These are phyloP conservation scores for Rhaphigaster nebulosa DNA, from an alignment of 2,888 invertebrate species.

Conservation along the genomic window DNA sequence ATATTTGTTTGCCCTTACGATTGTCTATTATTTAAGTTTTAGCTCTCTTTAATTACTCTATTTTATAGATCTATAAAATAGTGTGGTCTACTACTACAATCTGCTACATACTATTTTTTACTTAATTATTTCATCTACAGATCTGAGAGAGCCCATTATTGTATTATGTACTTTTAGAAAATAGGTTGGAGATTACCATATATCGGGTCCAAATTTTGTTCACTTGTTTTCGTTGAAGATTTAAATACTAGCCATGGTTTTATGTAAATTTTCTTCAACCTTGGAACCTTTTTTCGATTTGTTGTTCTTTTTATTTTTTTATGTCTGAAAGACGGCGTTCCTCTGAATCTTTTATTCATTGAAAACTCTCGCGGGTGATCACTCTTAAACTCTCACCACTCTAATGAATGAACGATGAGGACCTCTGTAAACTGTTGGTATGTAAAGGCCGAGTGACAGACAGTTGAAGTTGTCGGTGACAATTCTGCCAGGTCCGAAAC, in stretches of 20 bases:
- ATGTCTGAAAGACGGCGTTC: not conserved
- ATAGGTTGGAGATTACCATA: too few species aligned
- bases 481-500: not conserved
- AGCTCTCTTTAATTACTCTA: too few species aligned
- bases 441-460: not conserved
- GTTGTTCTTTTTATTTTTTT: too few species aligned
- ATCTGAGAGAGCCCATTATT: too few species aligned
- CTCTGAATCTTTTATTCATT: not conserved
- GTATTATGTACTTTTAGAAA: too few species aligned
- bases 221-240: not conserved
- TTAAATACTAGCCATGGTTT: not conserved
- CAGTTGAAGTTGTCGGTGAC: not conserved
- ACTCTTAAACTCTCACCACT: not conserved
- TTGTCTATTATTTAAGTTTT: too few species aligned
- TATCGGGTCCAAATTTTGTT: not conserved
- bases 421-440: not conserved
- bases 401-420: not conserved
- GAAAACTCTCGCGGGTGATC: not conserved
- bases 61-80: too few species aligned
- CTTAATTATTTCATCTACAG: too few species aligned
- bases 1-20: too few species aligned
- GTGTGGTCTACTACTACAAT: too few species aligned
- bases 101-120: too few species aligned
- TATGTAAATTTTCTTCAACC: not conserved
- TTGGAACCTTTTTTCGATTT: not conserved